phyloP scores from a whole-genome alignment of 2,797 vertebrate species.

The Acrossocheilus fasciatus region DNA sequence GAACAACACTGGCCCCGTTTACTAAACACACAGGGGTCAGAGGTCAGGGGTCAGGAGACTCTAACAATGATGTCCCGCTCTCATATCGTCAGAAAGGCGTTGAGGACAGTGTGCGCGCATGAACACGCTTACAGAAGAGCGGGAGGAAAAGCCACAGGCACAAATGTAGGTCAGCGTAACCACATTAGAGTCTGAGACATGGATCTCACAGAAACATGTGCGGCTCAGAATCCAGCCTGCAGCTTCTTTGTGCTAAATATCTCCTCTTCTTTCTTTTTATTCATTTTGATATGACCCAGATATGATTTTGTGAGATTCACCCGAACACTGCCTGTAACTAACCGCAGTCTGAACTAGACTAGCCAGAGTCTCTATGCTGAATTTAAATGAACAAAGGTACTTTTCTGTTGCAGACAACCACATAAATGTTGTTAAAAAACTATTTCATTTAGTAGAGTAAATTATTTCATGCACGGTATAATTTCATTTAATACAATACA shows the following conservation, averaged over 20 bases:
- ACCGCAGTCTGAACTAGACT: not conserved
- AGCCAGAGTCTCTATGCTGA: not conserved
- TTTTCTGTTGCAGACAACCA: not conserved
- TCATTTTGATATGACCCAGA: not conserved
- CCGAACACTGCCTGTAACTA: not conserved
- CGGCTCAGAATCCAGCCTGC: not conserved
- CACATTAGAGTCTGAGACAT: slow-evolving; percentile 75
- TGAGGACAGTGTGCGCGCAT: not conserved
- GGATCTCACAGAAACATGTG: slow-evolving; percentile 54
- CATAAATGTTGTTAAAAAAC: not conserved
- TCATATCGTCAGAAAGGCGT: slow-evolving; percentile 53
- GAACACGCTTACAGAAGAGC: not conserved
- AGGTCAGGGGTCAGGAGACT: slow-evolving; percentile 71
- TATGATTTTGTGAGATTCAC: not conserved
- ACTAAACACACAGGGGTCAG: slow-evolving; percentile 67
- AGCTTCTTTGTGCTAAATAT: not conserved
- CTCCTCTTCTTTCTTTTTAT: not conserved
- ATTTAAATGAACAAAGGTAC: not conserved
- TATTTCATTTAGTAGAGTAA: not conserved
- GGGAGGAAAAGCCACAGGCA: slow-evolving; percentile 51
- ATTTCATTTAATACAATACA: not conserved
- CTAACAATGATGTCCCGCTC: slow-evolving; percentile 71
- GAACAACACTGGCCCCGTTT: slow-evolving; percentile 75
- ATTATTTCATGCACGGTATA: not conserved
- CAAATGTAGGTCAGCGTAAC: slow-evolving; percentile 80